These are phyloP conservation scores for Cheilosia variabilis DNA, from an alignment of 2,888 invertebrate species.

Conservation along the genomic window DNA sequence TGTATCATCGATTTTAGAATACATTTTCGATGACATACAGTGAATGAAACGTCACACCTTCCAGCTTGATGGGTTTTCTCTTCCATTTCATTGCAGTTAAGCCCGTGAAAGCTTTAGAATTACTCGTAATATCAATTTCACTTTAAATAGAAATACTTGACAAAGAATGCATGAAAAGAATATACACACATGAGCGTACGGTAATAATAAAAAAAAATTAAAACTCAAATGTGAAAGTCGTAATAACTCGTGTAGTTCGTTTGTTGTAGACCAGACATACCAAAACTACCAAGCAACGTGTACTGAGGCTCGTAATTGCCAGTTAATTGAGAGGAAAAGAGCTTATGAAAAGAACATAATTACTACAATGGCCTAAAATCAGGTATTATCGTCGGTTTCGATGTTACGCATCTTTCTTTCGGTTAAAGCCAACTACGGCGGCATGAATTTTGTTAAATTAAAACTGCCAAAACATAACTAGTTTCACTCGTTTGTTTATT, in stretches of 20 bases:
- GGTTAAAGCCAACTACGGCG: background rate
- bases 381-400: conserved; percentile 2
- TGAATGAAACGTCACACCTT: no score
- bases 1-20: conserved; percentile 33
- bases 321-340: conserved; percentile 57
- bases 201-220: conserved; percentile 1
- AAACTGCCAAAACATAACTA: conserved; percentile 2
- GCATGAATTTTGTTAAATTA: background rate
- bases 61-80: conserved; percentile 42
- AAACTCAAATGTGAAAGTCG: conserved; percentile 55
- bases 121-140: conserved; percentile 34
- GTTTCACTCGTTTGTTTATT: background rate
- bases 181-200: background rate
- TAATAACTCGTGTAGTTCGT: conserved; percentile 53
- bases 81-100: conserved; percentile 40
- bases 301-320: conserved; percentile 51
- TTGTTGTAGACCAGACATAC: background rate
- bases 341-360: conserved; percentile 58
- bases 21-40: background rate
- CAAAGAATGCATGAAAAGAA: conserved; percentile 30
- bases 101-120: conserved; percentile 63
- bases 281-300: conserved; percentile 27
- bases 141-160: conserved; percentile 51
- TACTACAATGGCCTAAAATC: conserved; percentile 27
- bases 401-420: background rate